Conservation (phyloP, 2,113 vertebrate genomes). For the Psittacus erithacus region DNA sequence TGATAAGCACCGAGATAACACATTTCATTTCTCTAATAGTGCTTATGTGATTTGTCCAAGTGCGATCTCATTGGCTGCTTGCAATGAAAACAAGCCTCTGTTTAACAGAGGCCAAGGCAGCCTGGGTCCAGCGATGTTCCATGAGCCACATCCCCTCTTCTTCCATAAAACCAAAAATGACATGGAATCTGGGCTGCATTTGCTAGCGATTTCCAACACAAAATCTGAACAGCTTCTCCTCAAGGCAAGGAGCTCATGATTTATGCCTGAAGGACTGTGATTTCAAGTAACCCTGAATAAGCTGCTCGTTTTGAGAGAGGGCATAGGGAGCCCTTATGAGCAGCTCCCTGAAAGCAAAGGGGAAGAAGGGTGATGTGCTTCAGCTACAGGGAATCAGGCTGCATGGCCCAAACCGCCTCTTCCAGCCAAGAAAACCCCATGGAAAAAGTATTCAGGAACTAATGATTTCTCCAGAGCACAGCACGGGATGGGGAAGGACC, state of each 20-base stretch:
- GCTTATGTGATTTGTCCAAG: slow-evolving; percentile 48
- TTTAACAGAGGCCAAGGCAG: neutral
- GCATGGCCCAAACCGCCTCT: neutral
- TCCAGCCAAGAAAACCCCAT: neutral
- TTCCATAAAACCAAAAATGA: slow-evolving; percentile 60
- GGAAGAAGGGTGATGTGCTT: fast-evolving
- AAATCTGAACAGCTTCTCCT: slow-evolving; percentile 18
- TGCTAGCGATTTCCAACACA: slow-evolving; percentile 60
- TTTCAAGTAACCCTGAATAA: neutral
- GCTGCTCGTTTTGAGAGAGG: neutral
- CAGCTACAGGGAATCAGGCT: neutral
- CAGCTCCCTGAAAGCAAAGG: neutral
- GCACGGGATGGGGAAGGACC: neutral
- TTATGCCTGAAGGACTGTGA: slow-evolving; percentile 25
- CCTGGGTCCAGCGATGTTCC: neutral
- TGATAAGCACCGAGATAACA: slow-evolving; percentile 63
- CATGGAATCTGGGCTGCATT: neutral
- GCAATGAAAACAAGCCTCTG: slow-evolving; percentile 28
- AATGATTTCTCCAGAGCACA: slow-evolving; percentile 26
- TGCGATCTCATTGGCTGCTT: slow-evolving; percentile 39
- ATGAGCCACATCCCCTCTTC: slow-evolving; percentile 44
- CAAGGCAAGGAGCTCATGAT: slow-evolving; percentile 29
- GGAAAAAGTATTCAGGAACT: slow-evolving; percentile 29
- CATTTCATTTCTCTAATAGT: slow-evolving; percentile 69
- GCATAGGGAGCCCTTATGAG: neutral